Percentiles rank a stretch among this genome's conserved stretches.
Conservation (phyloP, 2,797 vertebrate genomes). For the Manis pentadactyla region DNA sequence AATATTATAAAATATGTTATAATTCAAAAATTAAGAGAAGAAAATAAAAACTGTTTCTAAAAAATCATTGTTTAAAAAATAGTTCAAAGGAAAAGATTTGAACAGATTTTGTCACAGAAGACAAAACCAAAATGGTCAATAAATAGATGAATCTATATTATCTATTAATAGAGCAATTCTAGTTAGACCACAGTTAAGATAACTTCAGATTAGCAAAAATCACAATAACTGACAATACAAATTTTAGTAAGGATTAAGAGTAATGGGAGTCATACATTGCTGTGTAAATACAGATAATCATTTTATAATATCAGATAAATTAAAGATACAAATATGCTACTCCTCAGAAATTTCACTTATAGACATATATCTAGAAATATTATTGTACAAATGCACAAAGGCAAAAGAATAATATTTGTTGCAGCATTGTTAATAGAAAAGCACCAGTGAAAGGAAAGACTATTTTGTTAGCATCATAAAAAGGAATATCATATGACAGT, state of each 20-base stretch:
- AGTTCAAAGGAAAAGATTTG: neutral
- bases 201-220: neutral
- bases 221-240: neutral
- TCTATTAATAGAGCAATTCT: neutral
- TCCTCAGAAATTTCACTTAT: neutral
- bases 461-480: neutral
- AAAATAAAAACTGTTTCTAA: neutral
- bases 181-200: neutral
- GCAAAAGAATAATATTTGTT: neutral
- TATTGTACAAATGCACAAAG: neutral
- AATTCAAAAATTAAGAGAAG: neutral
- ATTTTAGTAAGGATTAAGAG: neutral
- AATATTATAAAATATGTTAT: neutral
- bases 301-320: neutral
- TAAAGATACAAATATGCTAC: neutral
- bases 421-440: neutral
- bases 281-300: neutral
- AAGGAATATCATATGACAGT: neutral
- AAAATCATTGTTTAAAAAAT: conserved; percentile 3
- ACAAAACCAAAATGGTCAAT: neutral
- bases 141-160: neutral
- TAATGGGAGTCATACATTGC: neutral
- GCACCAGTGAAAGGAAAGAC: neutral
- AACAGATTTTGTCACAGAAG: neutral
- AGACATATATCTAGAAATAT: neutral